These are phyloP conservation scores for Zhuqinia jingwanae DNA, from an alignment of 2,888 invertebrate genomes.

Conservation along the genomic window DNA sequence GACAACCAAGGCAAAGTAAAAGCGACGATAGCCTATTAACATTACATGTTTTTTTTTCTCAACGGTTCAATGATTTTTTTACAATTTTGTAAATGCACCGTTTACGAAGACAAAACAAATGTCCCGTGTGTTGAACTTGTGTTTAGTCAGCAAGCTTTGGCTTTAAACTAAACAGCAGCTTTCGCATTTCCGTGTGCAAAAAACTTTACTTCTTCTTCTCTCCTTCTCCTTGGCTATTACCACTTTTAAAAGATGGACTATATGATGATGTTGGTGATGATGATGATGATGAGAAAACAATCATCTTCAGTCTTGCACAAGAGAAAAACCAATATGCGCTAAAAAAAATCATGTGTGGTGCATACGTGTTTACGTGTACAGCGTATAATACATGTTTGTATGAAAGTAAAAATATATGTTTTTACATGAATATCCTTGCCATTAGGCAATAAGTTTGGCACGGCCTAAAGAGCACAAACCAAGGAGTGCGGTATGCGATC, in stretches of 20 bases:
- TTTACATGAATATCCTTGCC: constrained; percentile 29
- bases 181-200: constrained; percentile 27
- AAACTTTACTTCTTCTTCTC: not conserved
- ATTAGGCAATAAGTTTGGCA: constrained; percentile 43
- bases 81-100: not conserved
- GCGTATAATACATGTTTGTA: constrained; percentile 12
- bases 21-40: too few species aligned
- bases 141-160: not conserved
- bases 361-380: not conserved
- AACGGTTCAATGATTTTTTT: not conserved
- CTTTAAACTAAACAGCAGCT: not conserved
- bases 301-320: constrained; percentile 20
- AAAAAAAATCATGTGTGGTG: constrained; percentile 33
- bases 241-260: constrained; percentile 43
- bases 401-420: constrained; percentile 34
- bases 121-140: not conserved
- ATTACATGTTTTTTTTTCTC: not conserved
- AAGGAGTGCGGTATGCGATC: constrained; percentile 66
- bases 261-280: too few species aligned
- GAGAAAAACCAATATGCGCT: constrained; percentile 21
- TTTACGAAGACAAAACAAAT: not conserved
- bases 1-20: not conserved
- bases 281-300: constrained; percentile 34
- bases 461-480: constrained; percentile 24
- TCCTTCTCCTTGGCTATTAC: constrained; percentile 8